Base-by-base conservation (phyloP, 2,113 vertebrate genomes). In the Trematomus loennbergii region DNA sequence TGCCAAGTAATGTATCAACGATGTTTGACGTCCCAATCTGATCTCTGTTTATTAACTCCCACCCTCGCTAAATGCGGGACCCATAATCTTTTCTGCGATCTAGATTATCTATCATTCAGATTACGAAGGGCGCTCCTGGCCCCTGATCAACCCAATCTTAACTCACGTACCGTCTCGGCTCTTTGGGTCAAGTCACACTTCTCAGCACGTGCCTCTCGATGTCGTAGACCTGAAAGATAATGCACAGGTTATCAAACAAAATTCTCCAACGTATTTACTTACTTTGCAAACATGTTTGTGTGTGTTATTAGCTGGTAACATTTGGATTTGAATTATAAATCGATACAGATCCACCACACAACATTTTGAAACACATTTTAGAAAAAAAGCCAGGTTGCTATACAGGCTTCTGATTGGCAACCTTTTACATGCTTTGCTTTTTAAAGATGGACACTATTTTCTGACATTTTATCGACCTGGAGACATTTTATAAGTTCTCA, bases 21-120 rank as follows among this genome's bases (percentile, higher is more conserved):
- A 25, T 22, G 60, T 69, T 12, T 67, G 12, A 78, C 46, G 54
- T 55, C 15, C 52, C 52, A 17, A 50, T 83, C 25, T 69, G 18
- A 72, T 73, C 62, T 40, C 9, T 46, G 40, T 69, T 78, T 17
- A 78, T 66, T 62, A 46, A 22, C 59, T 54, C 40, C 49, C 13
- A 22, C 45, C n/a, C 22, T 49, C 57, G 4, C 36, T 36, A 52
- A 62, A 67, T 33, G 46, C 0, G 3, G 43, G 1, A 9, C 29
- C 52, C 1, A 1, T 85, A 87, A 86, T 88, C 85, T 79, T 9
- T 69, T 62, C 60, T 12, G 2, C 25, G 64, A 82, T 85, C 63
- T 43, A 75, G 90, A 89, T 91, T 89, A 91, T 86, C 73, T 64
- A 33, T 65, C 77, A 78, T 86, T 87, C 65, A 87, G 86, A 91